These are phyloP conservation scores for Oplegnathus fasciatus DNA, from an alignment of 2,113 vertebrate genomes.

Conservation along the genomic window DNA sequence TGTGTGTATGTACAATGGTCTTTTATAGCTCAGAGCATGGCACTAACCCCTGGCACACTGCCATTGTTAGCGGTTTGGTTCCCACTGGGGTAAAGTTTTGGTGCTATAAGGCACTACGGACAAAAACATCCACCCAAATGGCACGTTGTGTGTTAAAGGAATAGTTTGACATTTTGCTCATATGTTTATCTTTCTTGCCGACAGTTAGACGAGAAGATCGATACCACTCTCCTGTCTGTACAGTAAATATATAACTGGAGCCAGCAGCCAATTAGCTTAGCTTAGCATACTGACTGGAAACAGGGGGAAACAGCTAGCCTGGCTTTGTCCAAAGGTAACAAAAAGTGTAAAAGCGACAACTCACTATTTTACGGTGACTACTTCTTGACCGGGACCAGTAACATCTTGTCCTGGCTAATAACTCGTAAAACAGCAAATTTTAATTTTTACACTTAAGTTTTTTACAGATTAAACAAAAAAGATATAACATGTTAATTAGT, in stretches of 20 bases:
- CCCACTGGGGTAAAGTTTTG: neutral
- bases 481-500: no score
- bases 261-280: constrained; percentile 1
- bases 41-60: constrained; percentile 37
- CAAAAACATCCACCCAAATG: neutral
- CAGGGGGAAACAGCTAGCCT: neutral
- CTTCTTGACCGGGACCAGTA: no score
- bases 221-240: neutral
- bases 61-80: constrained; percentile 13
- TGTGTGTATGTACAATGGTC: constrained; percentile 62
- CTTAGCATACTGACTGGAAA: neutral
- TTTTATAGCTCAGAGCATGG: constrained; percentile 61
- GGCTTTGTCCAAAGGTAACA: neutral
- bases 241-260: no score
- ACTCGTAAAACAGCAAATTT: no score
- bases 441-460: no score
- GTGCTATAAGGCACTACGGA: neutral
- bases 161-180: neutral
- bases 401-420: no score
- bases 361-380: no score
- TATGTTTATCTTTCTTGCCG: neutral
- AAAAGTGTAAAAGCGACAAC: no score
- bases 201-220: neutral
- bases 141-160: neutral
- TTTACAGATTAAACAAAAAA: no score